These are phyloP conservation scores for Drosophila sechellia DNA, from an alignment of 1,140 invertebrate species.

Conservation along the genomic window DNA sequence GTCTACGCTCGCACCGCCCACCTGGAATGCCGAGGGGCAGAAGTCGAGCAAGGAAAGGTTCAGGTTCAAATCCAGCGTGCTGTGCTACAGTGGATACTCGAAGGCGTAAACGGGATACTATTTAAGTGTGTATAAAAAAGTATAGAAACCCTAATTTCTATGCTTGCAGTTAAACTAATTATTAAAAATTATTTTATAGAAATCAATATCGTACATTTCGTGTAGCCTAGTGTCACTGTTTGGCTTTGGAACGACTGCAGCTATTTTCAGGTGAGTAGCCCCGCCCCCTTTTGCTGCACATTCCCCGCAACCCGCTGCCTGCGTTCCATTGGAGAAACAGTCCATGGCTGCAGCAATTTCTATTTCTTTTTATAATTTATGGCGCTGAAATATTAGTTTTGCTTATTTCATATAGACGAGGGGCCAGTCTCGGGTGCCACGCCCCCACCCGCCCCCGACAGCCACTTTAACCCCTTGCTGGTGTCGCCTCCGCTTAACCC, in stretches of 20 bases:
- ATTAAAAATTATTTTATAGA: too few relatives aligned
- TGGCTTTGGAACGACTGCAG: background rate
- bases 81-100: conserved; percentile 4
- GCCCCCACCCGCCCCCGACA: background rate
- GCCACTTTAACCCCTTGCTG: background rate
- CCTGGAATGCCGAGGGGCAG: conserved; percentile 27
- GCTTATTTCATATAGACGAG: conserved; percentile 71
- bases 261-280: conserved; percentile 10
- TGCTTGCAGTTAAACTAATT: too few relatives aligned
- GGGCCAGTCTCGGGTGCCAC: conserved; percentile 25
- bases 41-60: conserved; percentile 26
- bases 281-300: conserved; percentile 1
- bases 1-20: background rate
- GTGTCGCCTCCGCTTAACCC: conserved; percentile 6
- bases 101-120: background rate
- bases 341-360: conserved; percentile 57
- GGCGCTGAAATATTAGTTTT: conserved; percentile 79
- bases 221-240: background rate
- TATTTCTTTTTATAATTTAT: conserved; percentile 79
- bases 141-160: too few relatives aligned
- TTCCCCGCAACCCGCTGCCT: background rate
- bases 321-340: conserved; percentile 9
- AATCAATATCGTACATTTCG: too few relatives aligned
- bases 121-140: too few relatives aligned
- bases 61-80: conserved; percentile 12